phyloP scores from a whole-genome alignment of 2,888 invertebrate genomes.

The Nudaria mundana region DNA sequence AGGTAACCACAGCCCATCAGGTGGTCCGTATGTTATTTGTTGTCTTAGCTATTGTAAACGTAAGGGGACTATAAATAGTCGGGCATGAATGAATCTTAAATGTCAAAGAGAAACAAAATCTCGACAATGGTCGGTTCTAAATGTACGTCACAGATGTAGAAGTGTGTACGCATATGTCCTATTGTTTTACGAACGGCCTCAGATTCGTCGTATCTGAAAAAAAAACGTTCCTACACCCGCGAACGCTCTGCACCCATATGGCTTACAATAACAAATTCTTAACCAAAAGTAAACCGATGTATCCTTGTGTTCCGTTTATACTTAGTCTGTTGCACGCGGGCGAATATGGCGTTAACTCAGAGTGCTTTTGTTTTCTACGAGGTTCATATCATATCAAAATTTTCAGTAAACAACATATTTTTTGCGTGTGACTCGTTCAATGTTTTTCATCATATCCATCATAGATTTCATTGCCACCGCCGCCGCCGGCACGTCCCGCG shows the following conservation, averaged over 20 bases:
- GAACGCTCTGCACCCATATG: conserved; percentile 69
- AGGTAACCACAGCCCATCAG: too few species aligned
- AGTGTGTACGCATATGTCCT: conserved; percentile 61
- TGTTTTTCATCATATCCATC: too few species aligned
- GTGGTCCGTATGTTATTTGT: too few species aligned
- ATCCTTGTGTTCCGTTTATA: conserved; percentile 59
- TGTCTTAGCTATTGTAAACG: too few species aligned
- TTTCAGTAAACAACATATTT: conserved; percentile 31
- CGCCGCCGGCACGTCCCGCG: too few species aligned
- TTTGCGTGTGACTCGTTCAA: conserved; percentile 9
- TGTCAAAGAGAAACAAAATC: conserved; percentile 17
- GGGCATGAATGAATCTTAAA: neutral
- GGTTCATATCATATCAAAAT: conserved; percentile 30
- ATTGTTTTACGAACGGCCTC: conserved; percentile 70
- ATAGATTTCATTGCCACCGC: too few species aligned
- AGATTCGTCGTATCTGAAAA: conserved; percentile 66
- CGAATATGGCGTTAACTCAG: conserved; percentile 56
- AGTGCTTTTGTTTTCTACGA: conserved; percentile 45
- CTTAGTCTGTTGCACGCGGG: conserved; percentile 28
- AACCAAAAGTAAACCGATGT: conserved; percentile 75
- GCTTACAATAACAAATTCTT: conserved; percentile 77
- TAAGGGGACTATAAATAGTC: too few species aligned
- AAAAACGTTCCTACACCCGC: conserved; percentile 43
- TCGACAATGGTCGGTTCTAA: neutral
- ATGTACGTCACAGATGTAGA: conserved; percentile 54